phyloP scores from a whole-genome alignment of 2,888 invertebrate genomes.

The Heteromurus nitidus region DNA sequence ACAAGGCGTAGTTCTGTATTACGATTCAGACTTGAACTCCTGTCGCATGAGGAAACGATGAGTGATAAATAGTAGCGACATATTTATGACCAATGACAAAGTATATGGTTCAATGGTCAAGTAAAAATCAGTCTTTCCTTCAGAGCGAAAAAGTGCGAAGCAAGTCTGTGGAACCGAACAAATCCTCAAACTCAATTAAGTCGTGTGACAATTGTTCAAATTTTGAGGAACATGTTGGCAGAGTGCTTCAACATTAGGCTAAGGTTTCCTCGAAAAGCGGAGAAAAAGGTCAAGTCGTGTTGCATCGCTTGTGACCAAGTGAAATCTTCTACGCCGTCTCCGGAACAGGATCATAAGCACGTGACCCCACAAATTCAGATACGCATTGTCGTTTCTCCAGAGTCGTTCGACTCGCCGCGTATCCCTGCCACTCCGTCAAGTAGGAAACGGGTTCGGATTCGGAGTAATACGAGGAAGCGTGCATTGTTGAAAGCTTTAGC shows the following conservation, averaged over 20 bases:
- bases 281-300: slow-evolving; percentile 39
- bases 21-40: too few species aligned
- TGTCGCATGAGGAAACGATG: too few species aligned
- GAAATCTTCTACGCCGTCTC: not conserved
- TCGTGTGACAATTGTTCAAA: too few species aligned
- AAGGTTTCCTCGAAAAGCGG: slow-evolving; percentile 70
- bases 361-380: slow-evolving; percentile 41
- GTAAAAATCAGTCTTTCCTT: too few species aligned
- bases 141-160: too few species aligned
- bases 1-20: too few species aligned
- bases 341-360: not conserved
- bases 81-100: too few species aligned
- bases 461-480: slow-evolving; percentile 61
- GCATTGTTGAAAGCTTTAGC: slow-evolving; percentile 70
- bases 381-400: slow-evolving; percentile 50
- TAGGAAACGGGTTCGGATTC: slow-evolving; percentile 55
- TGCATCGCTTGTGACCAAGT: slow-evolving; percentile 46
- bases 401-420: slow-evolving; percentile 46
- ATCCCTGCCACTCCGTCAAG: slow-evolving; percentile 60
- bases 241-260: slow-evolving; percentile 71
- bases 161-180: too few species aligned
- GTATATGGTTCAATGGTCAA: too few species aligned
- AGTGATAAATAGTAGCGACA: too few species aligned
- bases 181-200: too few species aligned
- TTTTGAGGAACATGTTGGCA: slow-evolving; percentile 70